Base-by-base conservation (phyloP, 1,140 invertebrate genomes). In the Holotrichia oblita region DNA sequence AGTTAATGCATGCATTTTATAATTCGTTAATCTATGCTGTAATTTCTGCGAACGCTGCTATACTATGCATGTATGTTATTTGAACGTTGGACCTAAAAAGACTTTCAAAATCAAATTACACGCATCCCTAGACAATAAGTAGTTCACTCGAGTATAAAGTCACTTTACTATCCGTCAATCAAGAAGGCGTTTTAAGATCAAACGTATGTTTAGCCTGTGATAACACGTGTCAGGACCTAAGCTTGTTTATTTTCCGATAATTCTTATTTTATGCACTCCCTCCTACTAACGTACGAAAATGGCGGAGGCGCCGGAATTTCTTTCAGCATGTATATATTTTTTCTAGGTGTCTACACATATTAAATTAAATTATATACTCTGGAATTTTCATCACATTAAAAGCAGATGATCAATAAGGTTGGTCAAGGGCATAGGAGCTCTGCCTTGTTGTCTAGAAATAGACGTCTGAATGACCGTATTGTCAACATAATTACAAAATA, bases 81-180 rank as follows among this genome's bases (percentile, higher is more conserved):
- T 17, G n/a, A 2, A 55, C n/a, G 48, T 17, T 17, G 14, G 48
- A 6, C 6, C 48, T 6, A n/a, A 6, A 17, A 55, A 17, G n/a
- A 55, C 6, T 55, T 55, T 55, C 27, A 34, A 55, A 55, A 55
- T 55, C 48, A 55, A 55, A 55, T 55, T 55, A 55, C 48, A 55
- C 48, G 48, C 48, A 55, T 55, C 48, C 17, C 14, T 55, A 55
- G n/a, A 55, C 48, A 55, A 55, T 55, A 55, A 55, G 17, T 17
- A 17, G 48, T 55, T 55, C 48, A 17, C 6, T 17, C 12, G 48
- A 6, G 48, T 55, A 55, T 55, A 17, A 55, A 55, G 14, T 55
- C 6, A 55, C 48, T 0, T 17, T 6, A 17, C 6, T 17, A 17
- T 14, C n/a, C 48, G 48, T 55, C 48, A 55, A 17, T 55, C 48